Evolutionary conservation across 2,888 invertebrate species (phyloP), one percentile per base, ranked within the genome.

Genomic region (Leptinotarsa juncta): DNA sequence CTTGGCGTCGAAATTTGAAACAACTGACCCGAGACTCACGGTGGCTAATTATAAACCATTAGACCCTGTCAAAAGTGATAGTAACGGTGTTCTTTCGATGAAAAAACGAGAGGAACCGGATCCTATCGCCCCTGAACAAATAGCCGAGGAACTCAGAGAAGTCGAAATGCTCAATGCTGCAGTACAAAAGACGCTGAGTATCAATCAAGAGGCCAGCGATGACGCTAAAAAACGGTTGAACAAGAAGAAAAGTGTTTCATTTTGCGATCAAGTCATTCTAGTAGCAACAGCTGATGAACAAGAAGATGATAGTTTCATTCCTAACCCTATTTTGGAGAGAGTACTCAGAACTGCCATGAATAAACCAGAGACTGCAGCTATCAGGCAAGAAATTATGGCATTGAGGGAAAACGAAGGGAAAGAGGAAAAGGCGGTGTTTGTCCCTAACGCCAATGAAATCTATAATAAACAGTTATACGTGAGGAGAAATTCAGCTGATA

Each of bases 201-300:
- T 23, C 4, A 89, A 82, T 71, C 79, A 88, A 79, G 89, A 89
- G 81, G 81, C 62, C 16, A 32, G 65, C n/a, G 66, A 72, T 20
- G 91, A 91, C 78, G 78, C 74, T 57, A 89, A 87, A 81, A 87
- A 88, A 12, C 90, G 91, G 69, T 90, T 93, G 74, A 91, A 92
- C 0, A 96, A 96, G 85, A 97, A 97, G 90, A 97, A 97, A 87
- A 96, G 96, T 74, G 97, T 97, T 4, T 97, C 97, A 0, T 97
- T 97, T 88, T 97, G 97, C 84, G 97, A 97, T 86, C 96, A 97
- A 88, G 96, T 97, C 0, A 96, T 96, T 77, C 89, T 97, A 72
- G 97, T 97, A 15, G 96, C 97, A 4, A 96, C 96, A 1, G 96
- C 96, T 0, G 97, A 97, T 83, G 96, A 97, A 82, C 95, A 96